Base-by-base conservation (phyloP, 2,888 invertebrate species). In the Listrodromus nycthemerus region DNA sequence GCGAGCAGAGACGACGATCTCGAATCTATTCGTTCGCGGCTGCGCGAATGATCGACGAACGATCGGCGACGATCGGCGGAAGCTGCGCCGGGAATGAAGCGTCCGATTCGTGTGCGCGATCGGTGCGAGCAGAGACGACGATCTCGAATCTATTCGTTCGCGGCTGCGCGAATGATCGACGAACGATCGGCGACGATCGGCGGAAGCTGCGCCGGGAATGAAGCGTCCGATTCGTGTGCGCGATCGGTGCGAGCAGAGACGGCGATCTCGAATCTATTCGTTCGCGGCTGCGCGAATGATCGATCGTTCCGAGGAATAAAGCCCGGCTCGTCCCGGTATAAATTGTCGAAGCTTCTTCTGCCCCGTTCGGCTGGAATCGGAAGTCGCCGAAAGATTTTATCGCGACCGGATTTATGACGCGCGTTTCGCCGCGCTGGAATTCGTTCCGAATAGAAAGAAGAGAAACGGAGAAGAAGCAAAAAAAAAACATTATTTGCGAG, bases 321-420 rank as follows among this genome's bases (percentile, higher is more conserved):
- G 75, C 65, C 37, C 55, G 4, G 55, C 55, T 63, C 45, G 74
- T 58, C 52, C 71, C 65, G 27, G 45, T 8, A 27, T 50, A 67
- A 55, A 67, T 71, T 24, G 41, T 58, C 33, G 55, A 16, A 55
- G 37, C 55, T 52, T 13, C 19, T 8, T 3, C 27, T 16, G 19
- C 24, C 16, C 27, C 27, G 2, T 30, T 4, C 55, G 41, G n/a
- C 27, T 33, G 69, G 61, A 83, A 83, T 83, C 83, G 83, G 83
- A 83, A 83, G 83, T 83, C 83, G 66, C 30, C 58, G 50, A 41
- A 41, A 83, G 83, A 83, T 83, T 67, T 58, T 83, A 83, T 83
- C 83, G 30, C 41, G 50, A 4, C 45, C 52, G 83, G 61, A 80
- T 83, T 83, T 80, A 80, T 80, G 75, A 80, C 48, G 83, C 55